These are phyloP conservation scores for Eudemis profundana DNA, from an alignment of 2,888 invertebrate genomes.

Conservation along the genomic window DNA sequence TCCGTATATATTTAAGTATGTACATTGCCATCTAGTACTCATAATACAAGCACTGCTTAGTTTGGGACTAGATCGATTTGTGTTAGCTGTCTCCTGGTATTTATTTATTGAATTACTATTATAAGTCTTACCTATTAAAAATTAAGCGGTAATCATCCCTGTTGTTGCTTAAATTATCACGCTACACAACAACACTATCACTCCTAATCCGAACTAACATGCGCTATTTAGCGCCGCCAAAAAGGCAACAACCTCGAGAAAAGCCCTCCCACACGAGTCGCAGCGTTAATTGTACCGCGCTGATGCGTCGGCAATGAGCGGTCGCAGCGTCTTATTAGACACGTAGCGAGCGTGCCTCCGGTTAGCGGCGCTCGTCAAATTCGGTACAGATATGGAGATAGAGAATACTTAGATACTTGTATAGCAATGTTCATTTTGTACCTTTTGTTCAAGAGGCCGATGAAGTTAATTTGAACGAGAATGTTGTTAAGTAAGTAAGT, in stretches of 20 bases:
- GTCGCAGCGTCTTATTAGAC: constrained; percentile 78
- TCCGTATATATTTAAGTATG: no score
- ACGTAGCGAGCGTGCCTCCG: constrained; percentile 73
- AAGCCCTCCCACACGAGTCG: constrained; percentile 58
- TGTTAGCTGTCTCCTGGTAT: no score
- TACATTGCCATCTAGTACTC: no score
- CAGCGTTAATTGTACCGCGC: constrained; percentile 71
- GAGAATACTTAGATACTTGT: background rate
- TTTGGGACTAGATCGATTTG: no score
- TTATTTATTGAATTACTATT: no score
- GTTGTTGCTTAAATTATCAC: background rate
- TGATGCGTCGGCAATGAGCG: constrained; percentile 66
- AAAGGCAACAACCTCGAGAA: constrained; percentile 37
- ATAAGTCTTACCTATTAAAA: no score
- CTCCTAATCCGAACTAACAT: constrained; percentile 14
- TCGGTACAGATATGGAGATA: constrained; percentile 58
- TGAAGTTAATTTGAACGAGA: no score
- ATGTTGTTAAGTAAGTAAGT: no score
- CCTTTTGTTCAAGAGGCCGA: no score
- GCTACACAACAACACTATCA: constrained; percentile 18
- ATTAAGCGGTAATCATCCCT: background rate
- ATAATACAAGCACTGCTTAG: no score
- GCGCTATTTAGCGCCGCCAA: constrained; percentile 31
- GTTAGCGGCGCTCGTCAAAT: constrained; percentile 57
- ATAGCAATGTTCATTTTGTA: no score